Evolutionary conservation across 2,797 vertebrate genomes (phyloP).

Genomic region (Hydrocynus forskahlii): DNA sequence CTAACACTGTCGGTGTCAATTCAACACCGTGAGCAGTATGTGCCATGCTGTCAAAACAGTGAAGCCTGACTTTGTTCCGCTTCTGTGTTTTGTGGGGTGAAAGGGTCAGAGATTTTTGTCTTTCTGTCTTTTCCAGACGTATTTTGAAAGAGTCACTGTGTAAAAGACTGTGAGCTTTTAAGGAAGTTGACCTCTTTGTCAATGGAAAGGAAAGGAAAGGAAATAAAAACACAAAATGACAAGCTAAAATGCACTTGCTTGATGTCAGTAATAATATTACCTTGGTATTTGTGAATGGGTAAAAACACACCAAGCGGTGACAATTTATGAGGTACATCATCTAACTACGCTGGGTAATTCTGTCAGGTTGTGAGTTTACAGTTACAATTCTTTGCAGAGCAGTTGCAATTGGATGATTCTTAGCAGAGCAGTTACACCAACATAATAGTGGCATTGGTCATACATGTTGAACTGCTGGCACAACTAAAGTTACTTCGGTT

Average conservation of each 20-base stretch:
- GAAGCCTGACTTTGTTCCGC: not conserved
- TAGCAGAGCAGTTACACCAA: too few relatives aligned
- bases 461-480: too few relatives aligned
- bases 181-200: not conserved
- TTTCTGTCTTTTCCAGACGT: not conserved
- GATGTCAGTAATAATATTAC: not conserved
- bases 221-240: not conserved
- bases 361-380: too few relatives aligned
- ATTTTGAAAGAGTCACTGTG: not conserved
- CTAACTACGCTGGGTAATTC: too few relatives aligned
- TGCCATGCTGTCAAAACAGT: not conserved
- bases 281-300: not conserved
- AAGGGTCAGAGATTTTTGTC: not conserved
- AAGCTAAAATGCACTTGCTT: not conserved
- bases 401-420: too few relatives aligned
- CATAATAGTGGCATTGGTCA: too few relatives aligned
- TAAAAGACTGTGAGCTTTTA: not conserved
- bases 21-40: not conserved
- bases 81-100: not conserved
- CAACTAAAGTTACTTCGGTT: too few relatives aligned
- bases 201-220: conserved; percentile 9
- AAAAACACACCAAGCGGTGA: too few relatives aligned
- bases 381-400: too few relatives aligned
- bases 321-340: too few relatives aligned
- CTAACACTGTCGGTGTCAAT: not conserved